Conservation (phyloP, 2,113 vertebrate species). For the Nerophis ophidion region DNA sequence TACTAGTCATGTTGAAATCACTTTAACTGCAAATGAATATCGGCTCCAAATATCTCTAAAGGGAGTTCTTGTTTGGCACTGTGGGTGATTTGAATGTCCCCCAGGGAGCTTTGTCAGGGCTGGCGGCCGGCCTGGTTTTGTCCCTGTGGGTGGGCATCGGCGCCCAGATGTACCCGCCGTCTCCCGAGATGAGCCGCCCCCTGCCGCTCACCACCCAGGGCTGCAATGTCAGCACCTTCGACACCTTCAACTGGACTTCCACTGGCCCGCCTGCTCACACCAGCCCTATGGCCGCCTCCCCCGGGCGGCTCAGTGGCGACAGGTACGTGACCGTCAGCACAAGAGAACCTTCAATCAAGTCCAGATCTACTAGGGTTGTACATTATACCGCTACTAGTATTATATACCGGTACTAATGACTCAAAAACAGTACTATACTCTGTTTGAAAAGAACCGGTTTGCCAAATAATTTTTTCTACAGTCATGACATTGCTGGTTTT, state of each 20-base stretch:
- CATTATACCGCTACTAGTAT: too few species aligned
- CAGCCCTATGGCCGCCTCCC: constrained; percentile 5
- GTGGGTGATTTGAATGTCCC: constrained; percentile 6
- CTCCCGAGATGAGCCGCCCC: constrained; percentile 46
- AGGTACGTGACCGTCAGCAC: constrained; percentile 24
- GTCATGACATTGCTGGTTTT: too few species aligned
- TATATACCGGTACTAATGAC: too few species aligned
- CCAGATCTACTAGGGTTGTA: too few species aligned
- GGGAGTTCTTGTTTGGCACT: not conserved
- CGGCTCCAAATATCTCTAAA: too few species aligned
- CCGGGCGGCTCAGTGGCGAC: not conserved
- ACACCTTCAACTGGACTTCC: constrained; percentile 43
- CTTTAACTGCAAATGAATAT: too few species aligned
- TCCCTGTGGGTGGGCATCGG: constrained; percentile 74
- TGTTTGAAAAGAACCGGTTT: too few species aligned
- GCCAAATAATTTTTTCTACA: too few species aligned
- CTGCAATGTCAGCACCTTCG: constrained; percentile 57
- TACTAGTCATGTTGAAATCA: too few species aligned
- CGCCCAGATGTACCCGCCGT: constrained; percentile 65
- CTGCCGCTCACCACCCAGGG: constrained; percentile 59
- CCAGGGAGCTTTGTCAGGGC: constrained; percentile 72
- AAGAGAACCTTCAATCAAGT: not conserved
- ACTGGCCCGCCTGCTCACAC: constrained; percentile 8
- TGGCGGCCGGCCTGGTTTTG: constrained; percentile 63
- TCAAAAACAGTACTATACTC: too few species aligned